A percentile compares a stretch with the other conserved stretches of the same genome.
These are phyloP conservation scores for Oscheius sp. DNA, from an alignment of 2,888 invertebrate species.

Conservation along the genomic window DNA sequence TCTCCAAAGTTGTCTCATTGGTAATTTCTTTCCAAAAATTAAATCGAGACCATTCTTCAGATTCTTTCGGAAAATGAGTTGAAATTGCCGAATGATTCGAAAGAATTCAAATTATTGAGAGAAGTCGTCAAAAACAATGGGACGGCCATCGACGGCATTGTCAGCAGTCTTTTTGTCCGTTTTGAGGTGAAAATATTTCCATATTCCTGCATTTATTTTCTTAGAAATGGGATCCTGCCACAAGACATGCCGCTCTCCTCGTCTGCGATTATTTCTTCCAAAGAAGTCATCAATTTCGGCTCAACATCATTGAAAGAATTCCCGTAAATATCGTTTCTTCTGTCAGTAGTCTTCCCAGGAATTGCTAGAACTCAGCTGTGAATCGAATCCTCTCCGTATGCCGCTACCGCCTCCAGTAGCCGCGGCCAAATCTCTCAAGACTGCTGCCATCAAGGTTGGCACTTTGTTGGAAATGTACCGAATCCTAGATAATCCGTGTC, in stretches of 20 bases:
- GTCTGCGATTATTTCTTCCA: constrained; percentile 65
- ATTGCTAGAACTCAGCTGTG: constrained; percentile 58
- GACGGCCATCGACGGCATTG: background rate
- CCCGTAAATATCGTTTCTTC: constrained; percentile 39
- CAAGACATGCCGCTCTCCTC: constrained; percentile 53
- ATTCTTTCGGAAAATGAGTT: constrained; percentile 1
- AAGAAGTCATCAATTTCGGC: constrained; percentile 55
- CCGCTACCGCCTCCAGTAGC: constrained; percentile 61
- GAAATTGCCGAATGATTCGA: constrained; percentile 2
- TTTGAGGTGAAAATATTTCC: constrained; percentile 7
- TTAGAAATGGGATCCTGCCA: constrained; percentile 42
- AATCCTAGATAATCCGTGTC: constrained; percentile 4
- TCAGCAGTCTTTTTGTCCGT: background rate
- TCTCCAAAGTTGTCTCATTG: background rate
- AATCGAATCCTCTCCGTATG: constrained; percentile 60
- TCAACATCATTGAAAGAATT: constrained; percentile 51
- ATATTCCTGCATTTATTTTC: background rate
- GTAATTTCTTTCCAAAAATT: background rate
- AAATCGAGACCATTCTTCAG: background rate
- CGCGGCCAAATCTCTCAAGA: constrained; percentile 56
- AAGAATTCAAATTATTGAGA: constrained; percentile 13
- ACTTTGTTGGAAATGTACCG: background rate
- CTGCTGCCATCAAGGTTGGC: constrained; percentile 39
- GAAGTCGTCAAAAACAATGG: background rate
- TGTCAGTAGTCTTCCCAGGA: constrained; percentile 47